Evolutionary conservation across 2,113 vertebrate species (phyloP), one percentile per base, ranked within the genome.

Genomic region (Muscicapa adusta): DNA sequence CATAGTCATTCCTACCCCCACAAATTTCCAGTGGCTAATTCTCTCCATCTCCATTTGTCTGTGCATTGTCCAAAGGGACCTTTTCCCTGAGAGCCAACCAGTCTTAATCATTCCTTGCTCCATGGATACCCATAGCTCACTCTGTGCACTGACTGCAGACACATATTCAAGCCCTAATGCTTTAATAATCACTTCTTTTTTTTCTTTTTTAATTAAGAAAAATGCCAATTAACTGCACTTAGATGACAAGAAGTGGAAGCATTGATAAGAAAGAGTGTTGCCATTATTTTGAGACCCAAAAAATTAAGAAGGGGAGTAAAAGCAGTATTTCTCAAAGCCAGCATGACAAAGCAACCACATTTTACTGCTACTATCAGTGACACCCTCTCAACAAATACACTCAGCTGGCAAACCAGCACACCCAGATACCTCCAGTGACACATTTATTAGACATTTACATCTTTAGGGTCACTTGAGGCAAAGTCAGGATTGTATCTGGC

Each of bases 311-410:
- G 7, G 10, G 25, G 26, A 61, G 6, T 48, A 50, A 70, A 90
- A 10, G 0, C 13, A 50, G 9, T n/a, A 8, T 51, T 76, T 77
- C 43, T 77, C 43, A 62, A 82, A 72, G 40, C 1, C 0, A 1
- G 10, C 7, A 11, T 19, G 40, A 51, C 45, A 76, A 9, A 68
- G 12, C 20, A 66, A 40, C 57, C 43, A 19, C 25, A 8, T 89
- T 91, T 89, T 40, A 53, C n/a, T n/a, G n/a, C n/a, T n/a, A n/a
- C 36, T 5, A 0, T 10, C 0, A 1, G 53, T 60, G 31, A 65
- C 40, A 79, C 19, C 25, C 62, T 91, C 65, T 81, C 31, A 81
- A 36, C 33, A 88, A 71, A 78, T 12, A 67, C 4, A 65, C 23
- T 4, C 40, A 77, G 56, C 51, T 75, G 31, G 36, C 62, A 93